phyloP scores from a whole-genome alignment of 2,113 vertebrate genomes.

The Aramus guarauna region DNA sequence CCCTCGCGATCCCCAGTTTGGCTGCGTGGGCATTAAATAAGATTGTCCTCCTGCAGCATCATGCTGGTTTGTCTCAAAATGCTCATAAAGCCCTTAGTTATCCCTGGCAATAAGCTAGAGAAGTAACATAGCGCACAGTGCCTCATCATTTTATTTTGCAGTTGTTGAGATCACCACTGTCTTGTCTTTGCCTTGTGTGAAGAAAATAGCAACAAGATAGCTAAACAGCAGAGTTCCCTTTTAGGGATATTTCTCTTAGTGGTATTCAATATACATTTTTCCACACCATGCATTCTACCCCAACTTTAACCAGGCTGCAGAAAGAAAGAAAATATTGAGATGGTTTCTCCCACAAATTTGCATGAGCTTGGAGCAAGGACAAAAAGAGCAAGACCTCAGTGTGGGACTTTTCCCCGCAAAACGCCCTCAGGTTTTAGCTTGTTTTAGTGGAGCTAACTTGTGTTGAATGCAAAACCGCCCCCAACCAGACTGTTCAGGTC shows the following conservation, averaged over 20 bases:
- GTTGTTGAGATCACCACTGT: background rate
- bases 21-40: accelerated
- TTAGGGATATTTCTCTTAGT: background rate
- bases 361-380: background rate
- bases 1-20: accelerated
- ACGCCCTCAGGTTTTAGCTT: background rate
- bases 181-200: background rate
- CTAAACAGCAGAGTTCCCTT: background rate
- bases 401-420: background rate
- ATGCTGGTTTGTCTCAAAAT: background rate
- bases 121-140: background rate
- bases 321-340: background rate
- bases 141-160: background rate
- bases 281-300: background rate
- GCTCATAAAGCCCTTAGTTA: background rate
- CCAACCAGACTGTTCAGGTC: background rate
- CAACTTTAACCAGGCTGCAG: background rate
- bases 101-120: background rate
- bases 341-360: background rate
- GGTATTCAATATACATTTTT: background rate
- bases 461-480: background rate
- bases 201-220: background rate
- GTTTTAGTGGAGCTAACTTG: background rate
- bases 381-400: background rate
- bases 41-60: background rate